Conservation (phyloP, 1,140 invertebrate species). For the Hylaeus volcanicus region DNA sequence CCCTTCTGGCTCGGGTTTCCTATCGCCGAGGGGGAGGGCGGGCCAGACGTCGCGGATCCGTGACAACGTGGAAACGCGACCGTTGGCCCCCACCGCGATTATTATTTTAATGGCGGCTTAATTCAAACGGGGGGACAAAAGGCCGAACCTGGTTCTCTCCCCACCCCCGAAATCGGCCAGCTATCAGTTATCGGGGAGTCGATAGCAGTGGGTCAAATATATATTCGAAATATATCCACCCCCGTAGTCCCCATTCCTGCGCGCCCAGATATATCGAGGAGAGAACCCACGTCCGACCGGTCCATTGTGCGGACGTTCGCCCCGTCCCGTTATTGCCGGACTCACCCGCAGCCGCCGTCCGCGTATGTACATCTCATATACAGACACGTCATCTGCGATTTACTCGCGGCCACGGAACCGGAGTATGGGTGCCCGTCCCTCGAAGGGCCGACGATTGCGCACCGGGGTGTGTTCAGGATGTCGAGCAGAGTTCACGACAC, state of each 20-base stretch:
- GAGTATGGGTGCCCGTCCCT: not conserved
- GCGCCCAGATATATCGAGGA: constrained; percentile 26
- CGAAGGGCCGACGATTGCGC: not conserved
- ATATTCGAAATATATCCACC: constrained; percentile 60
- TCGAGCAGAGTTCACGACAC: no score
- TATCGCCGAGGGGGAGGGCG: not conserved
- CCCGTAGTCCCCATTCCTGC: not conserved
- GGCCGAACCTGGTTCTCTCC: not conserved
- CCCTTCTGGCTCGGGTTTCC: no score
- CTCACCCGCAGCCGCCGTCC: constrained; percentile 7
- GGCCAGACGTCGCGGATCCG: constrained; percentile 8
- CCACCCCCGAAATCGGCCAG: constrained; percentile 48
- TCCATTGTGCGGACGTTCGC: constrained; percentile 62
- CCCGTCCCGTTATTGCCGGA: constrained; percentile 57
- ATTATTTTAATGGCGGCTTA: constrained; percentile 64
- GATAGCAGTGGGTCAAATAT: constrained; percentile 67
- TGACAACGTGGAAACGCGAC: constrained; percentile 33
- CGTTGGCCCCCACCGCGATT: constrained; percentile 26
- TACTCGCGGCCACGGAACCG: constrained; percentile 44
- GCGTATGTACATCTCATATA: constrained; percentile 46
- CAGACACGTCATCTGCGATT: constrained; percentile 58
- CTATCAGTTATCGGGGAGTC: constrained; percentile 66
- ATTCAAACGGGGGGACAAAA: constrained; percentile 52
- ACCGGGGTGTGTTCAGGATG: not conserved
- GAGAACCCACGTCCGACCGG: constrained; percentile 33